Evolutionary conservation across 35 echinoderm and acorn worm genomes (phyloP).

Genomic region (Heliocidaris erythrogramma): DNA sequence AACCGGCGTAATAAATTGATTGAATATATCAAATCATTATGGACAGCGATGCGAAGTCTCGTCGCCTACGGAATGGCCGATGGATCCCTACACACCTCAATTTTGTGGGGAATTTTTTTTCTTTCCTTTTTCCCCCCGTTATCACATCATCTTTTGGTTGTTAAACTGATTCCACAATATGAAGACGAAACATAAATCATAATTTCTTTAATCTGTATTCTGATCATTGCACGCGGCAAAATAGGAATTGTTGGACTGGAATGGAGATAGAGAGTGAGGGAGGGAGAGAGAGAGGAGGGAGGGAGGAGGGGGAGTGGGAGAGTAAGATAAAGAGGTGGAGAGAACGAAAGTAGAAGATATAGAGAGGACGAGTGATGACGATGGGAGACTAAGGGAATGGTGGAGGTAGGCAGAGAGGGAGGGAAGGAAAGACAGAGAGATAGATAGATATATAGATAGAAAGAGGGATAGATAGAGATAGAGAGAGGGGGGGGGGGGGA

Average conservation of each 20-base stretch:
- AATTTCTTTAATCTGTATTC: constrained; percentile 20
- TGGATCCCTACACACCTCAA: neutral
- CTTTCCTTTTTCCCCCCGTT: neutral
- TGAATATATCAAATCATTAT: constrained; percentile 44
- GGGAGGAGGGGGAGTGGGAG: neutral
- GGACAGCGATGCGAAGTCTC: neutral
- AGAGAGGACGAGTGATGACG: neutral
- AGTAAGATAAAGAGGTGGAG: neutral
- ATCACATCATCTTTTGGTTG: neutral
- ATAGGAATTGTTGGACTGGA: neutral
- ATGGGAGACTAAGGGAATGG: neutral
- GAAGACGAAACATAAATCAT: neutral
- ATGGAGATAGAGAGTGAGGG: neutral
- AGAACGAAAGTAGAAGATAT: neutral
- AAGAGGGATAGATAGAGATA: neutral
- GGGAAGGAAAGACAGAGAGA: neutral
- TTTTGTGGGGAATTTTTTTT: neutral
- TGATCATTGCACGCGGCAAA: neutral
- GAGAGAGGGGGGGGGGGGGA: neutral
- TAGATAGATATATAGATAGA: neutral
- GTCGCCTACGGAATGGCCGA: neutral
- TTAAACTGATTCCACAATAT: neutral
- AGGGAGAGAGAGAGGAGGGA: neutral
- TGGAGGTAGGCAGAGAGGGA: neutral
- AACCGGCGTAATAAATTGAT: constrained; percentile 21